Conservation (phyloP, 1,140 invertebrate species). For the Bombus waltoni region DNA sequence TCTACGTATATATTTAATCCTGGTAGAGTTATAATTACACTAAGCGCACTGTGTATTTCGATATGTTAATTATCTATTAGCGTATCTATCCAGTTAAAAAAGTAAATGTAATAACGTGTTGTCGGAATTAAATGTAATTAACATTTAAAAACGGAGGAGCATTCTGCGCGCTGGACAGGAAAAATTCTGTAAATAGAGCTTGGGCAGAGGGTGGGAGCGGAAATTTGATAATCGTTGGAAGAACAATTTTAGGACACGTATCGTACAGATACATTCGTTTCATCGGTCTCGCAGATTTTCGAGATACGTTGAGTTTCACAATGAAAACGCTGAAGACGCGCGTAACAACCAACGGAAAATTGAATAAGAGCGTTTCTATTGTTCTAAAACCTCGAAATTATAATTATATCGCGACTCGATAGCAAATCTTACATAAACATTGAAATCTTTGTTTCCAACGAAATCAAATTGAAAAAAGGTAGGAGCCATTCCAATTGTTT, state of each 20-base stretch:
- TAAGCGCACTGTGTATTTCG: background rate
- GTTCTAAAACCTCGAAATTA: background rate
- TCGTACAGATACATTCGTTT: background rate
- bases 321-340: background rate
- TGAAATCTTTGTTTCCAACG: background rate
- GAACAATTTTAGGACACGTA: background rate
- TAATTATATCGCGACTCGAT: background rate
- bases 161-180: background rate
- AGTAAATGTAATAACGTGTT: background rate
- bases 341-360: background rate
- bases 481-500: conserved; percentile 23
- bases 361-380: background rate
- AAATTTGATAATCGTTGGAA: background rate
- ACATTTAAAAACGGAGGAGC: background rate
- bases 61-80: background rate
- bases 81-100: background rate
- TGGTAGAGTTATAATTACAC: background rate
- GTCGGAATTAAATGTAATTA: background rate
- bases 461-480: background rate
- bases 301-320: background rate
- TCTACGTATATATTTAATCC: too few species aligned
- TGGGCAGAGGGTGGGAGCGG: too few species aligned
- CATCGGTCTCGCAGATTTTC: background rate
- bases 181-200: background rate
- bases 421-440: background rate